A percentile compares a stretch with the other conserved stretches of the same genome.
These are phyloP conservation scores for Artibeus lituratus DNA, from an alignment of 2,797 vertebrate genomes.

Conservation along the genomic window DNA sequence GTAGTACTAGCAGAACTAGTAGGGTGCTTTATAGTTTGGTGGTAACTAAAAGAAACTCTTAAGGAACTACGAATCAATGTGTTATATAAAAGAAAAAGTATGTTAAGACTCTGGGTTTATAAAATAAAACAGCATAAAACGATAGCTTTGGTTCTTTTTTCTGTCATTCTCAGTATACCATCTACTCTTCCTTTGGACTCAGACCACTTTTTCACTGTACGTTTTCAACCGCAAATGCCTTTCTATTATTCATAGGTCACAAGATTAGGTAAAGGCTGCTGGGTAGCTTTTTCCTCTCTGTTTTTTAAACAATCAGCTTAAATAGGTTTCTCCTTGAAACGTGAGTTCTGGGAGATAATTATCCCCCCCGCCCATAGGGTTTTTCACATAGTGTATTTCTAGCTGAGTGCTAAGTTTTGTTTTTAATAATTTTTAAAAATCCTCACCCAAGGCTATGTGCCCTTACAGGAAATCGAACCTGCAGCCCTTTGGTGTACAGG, in stretches of 20 bases:
- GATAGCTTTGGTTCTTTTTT: neutral
- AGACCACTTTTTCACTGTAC: neutral
- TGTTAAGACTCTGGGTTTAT: constrained; percentile 42
- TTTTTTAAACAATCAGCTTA: constrained; percentile 34
- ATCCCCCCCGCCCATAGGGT: neutral
- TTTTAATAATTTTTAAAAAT: neutral
- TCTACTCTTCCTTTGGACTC: constrained; percentile 18
- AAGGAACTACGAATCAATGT: neutral
- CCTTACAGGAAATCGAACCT: neutral
- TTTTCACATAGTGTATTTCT: constrained; percentile 11
- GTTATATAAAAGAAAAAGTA: constrained; percentile 25
- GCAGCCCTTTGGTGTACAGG: neutral
- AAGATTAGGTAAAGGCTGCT: constrained; percentile 20
- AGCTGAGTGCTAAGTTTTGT: neutral
- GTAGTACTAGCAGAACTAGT: neutral
- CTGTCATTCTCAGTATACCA: constrained; percentile 17
- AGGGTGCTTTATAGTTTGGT: neutral
- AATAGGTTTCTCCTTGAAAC: constrained; percentile 36
- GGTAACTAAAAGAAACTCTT: neutral
- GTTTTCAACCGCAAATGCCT: constrained; percentile 41
- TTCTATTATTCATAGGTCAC: constrained; percentile 6
- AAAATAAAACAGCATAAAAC: constrained; percentile 19
- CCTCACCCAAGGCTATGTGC: neutral
- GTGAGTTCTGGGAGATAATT: constrained; percentile 12
- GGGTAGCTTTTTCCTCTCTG: constrained; percentile 31